Evolutionary conservation across 2,113 vertebrate species (phyloP).

Genomic region (Casuarius casuarius): DNA sequence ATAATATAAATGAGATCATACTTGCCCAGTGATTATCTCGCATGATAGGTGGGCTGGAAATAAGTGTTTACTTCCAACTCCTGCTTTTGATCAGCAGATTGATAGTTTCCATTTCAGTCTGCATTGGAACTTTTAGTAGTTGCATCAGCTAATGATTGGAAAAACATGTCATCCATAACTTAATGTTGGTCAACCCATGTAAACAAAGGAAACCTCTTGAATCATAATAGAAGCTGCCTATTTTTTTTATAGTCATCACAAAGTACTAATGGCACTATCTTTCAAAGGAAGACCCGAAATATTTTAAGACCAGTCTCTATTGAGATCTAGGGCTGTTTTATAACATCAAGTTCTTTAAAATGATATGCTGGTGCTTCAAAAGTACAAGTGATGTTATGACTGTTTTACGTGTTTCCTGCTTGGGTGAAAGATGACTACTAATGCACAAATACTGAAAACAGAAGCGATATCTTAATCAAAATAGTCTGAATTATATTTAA

Average conservation of each 20-base stretch:
- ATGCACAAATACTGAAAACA: background rate
- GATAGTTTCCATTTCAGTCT: background rate
- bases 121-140: background rate
- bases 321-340: background rate
- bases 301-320: background rate
- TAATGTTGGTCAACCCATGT: background rate
- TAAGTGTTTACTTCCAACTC: background rate
- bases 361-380: background rate
- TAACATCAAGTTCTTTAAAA: background rate
- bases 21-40: background rate
- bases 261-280: background rate
- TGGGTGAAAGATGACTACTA: constrained; percentile 1
- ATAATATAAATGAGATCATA: background rate
- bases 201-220: background rate
- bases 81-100: background rate
- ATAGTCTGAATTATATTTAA: background rate
- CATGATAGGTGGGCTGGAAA: background rate
- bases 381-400: background rate
- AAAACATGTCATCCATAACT: background rate
- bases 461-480: constrained; percentile 14
- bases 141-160: background rate
- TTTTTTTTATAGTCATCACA: background rate
- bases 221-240: background rate
- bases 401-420: background rate
- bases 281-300: background rate